Conservation (phyloP, 1,140 invertebrate genomes). For the Acromyrmex echinatior region DNA sequence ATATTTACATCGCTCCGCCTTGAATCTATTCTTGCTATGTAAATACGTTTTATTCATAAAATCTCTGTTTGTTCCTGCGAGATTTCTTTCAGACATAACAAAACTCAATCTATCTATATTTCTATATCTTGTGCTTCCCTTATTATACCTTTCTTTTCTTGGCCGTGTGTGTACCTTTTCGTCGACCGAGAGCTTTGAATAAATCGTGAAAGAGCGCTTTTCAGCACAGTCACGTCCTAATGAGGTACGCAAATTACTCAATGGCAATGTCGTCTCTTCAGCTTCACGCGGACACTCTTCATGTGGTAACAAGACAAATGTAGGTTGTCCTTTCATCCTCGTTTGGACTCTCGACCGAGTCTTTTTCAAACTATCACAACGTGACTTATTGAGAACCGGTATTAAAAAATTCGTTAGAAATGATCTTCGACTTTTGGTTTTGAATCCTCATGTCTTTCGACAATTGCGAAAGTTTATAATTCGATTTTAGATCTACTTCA, state of each 20-base stretch:
- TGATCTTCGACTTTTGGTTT: neutral
- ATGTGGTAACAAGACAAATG: conserved; percentile 67
- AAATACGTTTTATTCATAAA: conserved; percentile 56
- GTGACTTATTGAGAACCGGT: conserved; percentile 24
- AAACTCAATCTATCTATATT: conserved; percentile 52
- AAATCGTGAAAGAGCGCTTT: conserved; percentile 62
- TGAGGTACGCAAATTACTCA: conserved; percentile 76
- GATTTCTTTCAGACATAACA: conserved; percentile 17
- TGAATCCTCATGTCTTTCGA: neutral
- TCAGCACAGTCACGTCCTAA: conserved; percentile 71
- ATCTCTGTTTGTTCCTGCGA: conserved; percentile 44
- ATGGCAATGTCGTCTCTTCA: conserved; percentile 69
- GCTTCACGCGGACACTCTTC: conserved; percentile 40
- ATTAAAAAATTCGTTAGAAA: conserved; percentile 31
- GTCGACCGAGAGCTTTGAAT: conserved; percentile 44
- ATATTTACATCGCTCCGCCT: neutral
- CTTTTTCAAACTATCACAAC: conserved; percentile 39
- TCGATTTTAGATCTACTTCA: neutral
- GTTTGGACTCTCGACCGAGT: conserved; percentile 3
- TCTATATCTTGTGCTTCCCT: neutral
- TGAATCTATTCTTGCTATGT: neutral
- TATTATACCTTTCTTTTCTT: neutral
- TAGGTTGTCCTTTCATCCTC: conserved; percentile 68
- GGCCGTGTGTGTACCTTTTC: neutral
- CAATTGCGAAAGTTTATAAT: neutral